Percentiles rank a stretch among this genome's conserved stretches.
Conservation (phyloP, 1,140 invertebrate genomes). For the Monomorium pharaonis region DNA sequence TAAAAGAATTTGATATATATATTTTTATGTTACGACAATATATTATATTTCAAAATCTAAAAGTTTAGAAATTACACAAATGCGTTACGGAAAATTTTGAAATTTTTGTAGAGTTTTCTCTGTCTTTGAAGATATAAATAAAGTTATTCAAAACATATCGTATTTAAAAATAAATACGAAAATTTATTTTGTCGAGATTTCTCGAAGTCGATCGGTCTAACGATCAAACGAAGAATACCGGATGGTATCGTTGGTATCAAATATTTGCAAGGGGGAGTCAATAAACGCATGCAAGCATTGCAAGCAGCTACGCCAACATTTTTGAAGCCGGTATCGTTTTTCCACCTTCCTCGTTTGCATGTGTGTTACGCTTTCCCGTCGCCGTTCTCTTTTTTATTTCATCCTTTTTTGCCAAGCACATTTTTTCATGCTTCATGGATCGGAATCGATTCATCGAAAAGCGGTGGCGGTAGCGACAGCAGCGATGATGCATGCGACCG, state of each 20-base stretch:
- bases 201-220: background rate
- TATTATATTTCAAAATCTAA: background rate
- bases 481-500: slow-evolving; percentile 23
- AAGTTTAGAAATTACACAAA: background rate
- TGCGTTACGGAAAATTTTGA: background rate
- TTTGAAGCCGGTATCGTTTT: slow-evolving; percentile 44
- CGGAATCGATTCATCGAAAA: slow-evolving; percentile 59
- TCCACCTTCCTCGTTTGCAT: slow-evolving; percentile 4
- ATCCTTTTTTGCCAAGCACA: slow-evolving; percentile 43
- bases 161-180: background rate
- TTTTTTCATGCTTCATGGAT: slow-evolving; percentile 59
- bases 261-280: slow-evolving; percentile 45
- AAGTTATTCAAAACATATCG: background rate
- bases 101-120: background rate
- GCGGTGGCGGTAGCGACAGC: background rate
- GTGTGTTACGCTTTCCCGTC: slow-evolving; percentile 3
- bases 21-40: too few relatives aligned
- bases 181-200: slow-evolving; percentile 6
- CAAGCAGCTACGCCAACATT: slow-evolving; percentile 48
- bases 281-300: slow-evolving; percentile 15
- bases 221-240: slow-evolving; percentile 21
- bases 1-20: too few relatives aligned
- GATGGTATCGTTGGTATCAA: background rate
- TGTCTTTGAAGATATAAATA: background rate
- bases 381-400: slow-evolving; percentile 30